Percentiles rank a stretch among this genome's conserved stretches.
phyloP scores from a whole-genome alignment of 2,888 invertebrate species.

The Tubulanus polymorphus region DNA sequence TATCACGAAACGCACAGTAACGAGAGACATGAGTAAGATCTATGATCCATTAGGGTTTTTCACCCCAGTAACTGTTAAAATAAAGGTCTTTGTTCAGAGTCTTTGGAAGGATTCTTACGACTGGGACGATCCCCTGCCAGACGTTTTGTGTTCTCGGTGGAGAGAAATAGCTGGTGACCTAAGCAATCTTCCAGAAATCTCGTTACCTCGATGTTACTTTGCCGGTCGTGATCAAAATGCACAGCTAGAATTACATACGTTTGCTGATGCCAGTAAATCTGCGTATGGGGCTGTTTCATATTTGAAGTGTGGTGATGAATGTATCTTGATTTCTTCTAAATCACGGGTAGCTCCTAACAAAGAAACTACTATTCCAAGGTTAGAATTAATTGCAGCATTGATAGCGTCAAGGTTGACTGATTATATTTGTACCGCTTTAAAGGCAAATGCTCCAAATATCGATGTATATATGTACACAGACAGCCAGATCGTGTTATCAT shows the following conservation, averaged over 20 bases:
- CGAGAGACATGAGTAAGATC: no score
- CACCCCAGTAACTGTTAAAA: neutral
- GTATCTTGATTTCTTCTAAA: no score
- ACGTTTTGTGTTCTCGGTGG: neutral
- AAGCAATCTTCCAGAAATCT: neutral
- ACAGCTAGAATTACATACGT: no score
- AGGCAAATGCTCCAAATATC: no score
- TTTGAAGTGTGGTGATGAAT: no score
- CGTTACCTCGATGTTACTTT: neutral
- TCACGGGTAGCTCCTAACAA: neutral
- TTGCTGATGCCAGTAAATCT: no score
- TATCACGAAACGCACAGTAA: no score
- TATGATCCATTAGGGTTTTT: constrained; percentile 4
- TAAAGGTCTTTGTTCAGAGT: neutral
- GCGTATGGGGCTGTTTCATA: no score
- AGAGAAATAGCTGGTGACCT: neutral
- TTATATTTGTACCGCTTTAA: no score
- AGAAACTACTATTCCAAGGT: neutral
- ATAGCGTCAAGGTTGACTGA: constrained; percentile 10
- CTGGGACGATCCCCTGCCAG: constrained; percentile 3
- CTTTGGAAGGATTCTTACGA: constrained; percentile 4
- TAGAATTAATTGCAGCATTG: constrained; percentile 9
- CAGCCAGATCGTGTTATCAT: no score
- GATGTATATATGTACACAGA: no score
- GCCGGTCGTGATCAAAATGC: no score